Evolutionary conservation across 1,140 invertebrate genomes (phyloP), one percentile per base, ranked within the genome.

Genomic region (Agraylea sexmaculata): DNA sequence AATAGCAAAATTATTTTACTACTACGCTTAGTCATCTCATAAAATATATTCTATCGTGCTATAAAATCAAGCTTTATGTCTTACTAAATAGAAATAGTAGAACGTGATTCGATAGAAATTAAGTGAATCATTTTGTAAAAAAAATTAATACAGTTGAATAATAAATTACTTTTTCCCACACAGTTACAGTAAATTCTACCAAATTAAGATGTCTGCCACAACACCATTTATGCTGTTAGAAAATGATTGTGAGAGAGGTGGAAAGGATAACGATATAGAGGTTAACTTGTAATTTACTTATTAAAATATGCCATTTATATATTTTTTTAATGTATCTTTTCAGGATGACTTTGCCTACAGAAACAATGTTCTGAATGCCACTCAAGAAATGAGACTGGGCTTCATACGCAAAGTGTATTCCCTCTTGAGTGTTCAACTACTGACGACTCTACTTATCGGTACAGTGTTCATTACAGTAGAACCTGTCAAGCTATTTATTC

Each of bases 351-450:
- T 80, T 66, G 63, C 70, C 3, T 80, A 77, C 51, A 64, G 69
- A 33, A 82, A 80, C 52, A 80, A 80, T 67, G 77, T 82, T 11
- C 51, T 66, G 23, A 70, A 76, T 54, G 75, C 77, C 0, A 64
- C 67, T 28, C 69, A 74, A 45, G 66, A 69, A 39, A 78, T 82
- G 43, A 67, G 78, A 32, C 63, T 82, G 50, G 78, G 62, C 2
- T 89, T 89, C 53, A 67, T 89, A 31, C 70, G 84, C n/a, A 89
- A 89, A 58, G 86, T 89, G 3, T 89, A 87, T 64, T 78, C 80
- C 2, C 69, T 89, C 13, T 60, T 89, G 11, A 74, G 72, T 16
- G 64, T 79, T 13, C 86, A 89, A 57, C 66, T 89, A 18, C 57
- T 84, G 18, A 60, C 81, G 4, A 87, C 83, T 7, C 68, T 78